Percentiles rank a stretch among this genome's conserved stretches.
Evolutionary conservation across 2,888 invertebrate genomes (phyloP).

Genomic region (Drosophila recens): DNA sequence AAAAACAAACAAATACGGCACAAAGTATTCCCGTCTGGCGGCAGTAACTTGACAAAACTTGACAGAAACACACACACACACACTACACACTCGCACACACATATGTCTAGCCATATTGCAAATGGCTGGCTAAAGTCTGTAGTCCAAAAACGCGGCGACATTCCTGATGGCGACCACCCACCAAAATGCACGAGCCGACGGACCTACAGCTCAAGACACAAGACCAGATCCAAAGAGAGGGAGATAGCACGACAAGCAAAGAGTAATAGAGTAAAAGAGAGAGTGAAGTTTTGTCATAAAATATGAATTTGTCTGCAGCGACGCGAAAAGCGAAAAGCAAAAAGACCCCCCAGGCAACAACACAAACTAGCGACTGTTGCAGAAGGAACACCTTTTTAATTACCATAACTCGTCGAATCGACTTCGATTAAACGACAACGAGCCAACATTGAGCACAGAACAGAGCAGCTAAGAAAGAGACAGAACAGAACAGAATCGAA

Average conservation of each 20-base stretch:
- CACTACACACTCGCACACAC: constrained; percentile 10
- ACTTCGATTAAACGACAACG: constrained; percentile 75
- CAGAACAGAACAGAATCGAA: not conserved
- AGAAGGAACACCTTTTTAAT: constrained; percentile 83
- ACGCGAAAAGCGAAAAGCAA: constrained; percentile 27
- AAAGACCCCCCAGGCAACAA: constrained; percentile 51
- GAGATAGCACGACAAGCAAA: not conserved
- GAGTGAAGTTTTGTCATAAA: constrained; percentile 71
- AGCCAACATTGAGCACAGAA: constrained; percentile 11
- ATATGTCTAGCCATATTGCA: constrained; percentile 41
- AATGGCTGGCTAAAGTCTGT: constrained; percentile 40
- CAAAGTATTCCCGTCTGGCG: constrained; percentile 57
- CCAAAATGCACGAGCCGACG: constrained; percentile 67
- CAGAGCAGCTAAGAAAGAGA: constrained; percentile 3
- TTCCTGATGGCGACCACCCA: constrained; percentile 75
- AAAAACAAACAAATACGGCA: constrained; percentile 38
- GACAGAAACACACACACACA: constrained; percentile 41
- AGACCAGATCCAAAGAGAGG: constrained; percentile 5
- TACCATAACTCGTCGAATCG: constrained; percentile 81
- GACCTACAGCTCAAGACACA: constrained; percentile 5
- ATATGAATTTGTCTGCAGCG: constrained; percentile 75
- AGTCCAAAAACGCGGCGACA: constrained; percentile 45
- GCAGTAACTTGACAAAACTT: constrained; percentile 72
- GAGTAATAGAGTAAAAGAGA: constrained; percentile 14
- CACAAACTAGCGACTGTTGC: constrained; percentile 52